Base-by-base conservation (phyloP, 1,140 invertebrate species). In the Pogonomyrmex californicus region DNA sequence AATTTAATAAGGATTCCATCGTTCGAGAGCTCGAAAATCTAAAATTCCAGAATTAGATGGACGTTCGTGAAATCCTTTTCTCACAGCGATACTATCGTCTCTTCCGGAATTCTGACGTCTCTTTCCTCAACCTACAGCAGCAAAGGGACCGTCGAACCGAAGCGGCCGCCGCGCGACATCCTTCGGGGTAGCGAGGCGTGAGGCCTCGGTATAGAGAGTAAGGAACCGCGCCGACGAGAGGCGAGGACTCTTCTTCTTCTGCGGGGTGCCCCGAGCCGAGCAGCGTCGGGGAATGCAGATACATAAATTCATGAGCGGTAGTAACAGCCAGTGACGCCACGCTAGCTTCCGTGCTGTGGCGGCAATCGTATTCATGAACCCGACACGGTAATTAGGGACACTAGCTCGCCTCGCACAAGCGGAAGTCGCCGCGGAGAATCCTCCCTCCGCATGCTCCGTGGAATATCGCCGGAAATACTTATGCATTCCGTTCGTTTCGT, bases 321-420 rank as follows among this genome's bases (percentile, higher is more conserved):
- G 94, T 95, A 95, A 95, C 94, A 95, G 93, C 93, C 93, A 95
- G 94, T 95, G 95, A 95, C 95, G 95, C 94, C 95, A 95, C 93
- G 94, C 94, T 95, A 95, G 93, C 93, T 95, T 95, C 94, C 94
- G 94, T 95, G 94, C 94, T 68, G 85, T 78, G 87, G 78, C 86
- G 90, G 94, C 94, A 94, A 95, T 95, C 93, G 95, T 95, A 95
- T 95, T 95, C 95, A 95, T 95, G 95, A 95, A 95, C 94, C 79
- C 95, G 94, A 95, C 95, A 95, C 95, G 94, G 94, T 95, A 95
- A 95, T 95, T 95, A 95, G 94, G 95, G 95, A 95, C 95, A 95
- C 94, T 95, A 95, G 94, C 93, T 94, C 93, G 92, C 94, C 92
- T 95, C 92, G 88, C 93, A 49, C 65, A 94, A 93, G 91, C 95